Evolutionary conservation across 2,797 vertebrate genomes (phyloP), one percentile per base, ranked within the genome.

Genomic region (Etheostoma nigrum): DNA sequence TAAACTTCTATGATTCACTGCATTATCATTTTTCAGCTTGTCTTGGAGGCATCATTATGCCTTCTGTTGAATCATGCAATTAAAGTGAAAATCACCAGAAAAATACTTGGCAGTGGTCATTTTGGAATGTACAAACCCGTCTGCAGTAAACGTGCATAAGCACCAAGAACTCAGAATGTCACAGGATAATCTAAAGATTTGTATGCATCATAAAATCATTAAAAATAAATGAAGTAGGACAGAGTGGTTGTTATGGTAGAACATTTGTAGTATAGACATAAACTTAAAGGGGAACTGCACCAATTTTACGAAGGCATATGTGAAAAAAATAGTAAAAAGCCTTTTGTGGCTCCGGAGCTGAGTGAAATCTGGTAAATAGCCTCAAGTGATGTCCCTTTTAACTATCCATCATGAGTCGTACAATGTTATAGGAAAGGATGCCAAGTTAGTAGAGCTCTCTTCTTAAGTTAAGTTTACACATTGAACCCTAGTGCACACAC

Each of bases 1-100:
- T 78, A 78, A 83, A 77, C 86, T 60, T 76, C 76, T 74, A 33
- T 63, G 58, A 86, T 75, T 89, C 79, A 62, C 75, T 74, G 81
- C 65, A 45, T 74, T 59, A 74, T 77, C 71, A 66, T 82, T 48
- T 59, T 84, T 83, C 81, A 77, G 74, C 62, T 52, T 61, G 66
- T 78, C 81, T 86, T 71, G 65, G 49, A 83, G 85, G 82, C 86
- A 67, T 77, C 74, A 62, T 82, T 59, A 59, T 81, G 72, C 40
- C 74, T 54, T 65, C 75, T 82, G 73, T 74, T 79, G 68, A 89
- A 73, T 84, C 77, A 72, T 61, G 66, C 87, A 76, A 76, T 79
- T 67, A 82, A 68, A 62, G 59, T 42, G 71, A 75, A 80, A 77
- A 77, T 74, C 62, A 58, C 33, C 69, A 81, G 77, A 67, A 57